These are phyloP conservation scores for Panagrolaimus sp. DNA, from an alignment of 1,140 invertebrate species.

Conservation along the genomic window DNA sequence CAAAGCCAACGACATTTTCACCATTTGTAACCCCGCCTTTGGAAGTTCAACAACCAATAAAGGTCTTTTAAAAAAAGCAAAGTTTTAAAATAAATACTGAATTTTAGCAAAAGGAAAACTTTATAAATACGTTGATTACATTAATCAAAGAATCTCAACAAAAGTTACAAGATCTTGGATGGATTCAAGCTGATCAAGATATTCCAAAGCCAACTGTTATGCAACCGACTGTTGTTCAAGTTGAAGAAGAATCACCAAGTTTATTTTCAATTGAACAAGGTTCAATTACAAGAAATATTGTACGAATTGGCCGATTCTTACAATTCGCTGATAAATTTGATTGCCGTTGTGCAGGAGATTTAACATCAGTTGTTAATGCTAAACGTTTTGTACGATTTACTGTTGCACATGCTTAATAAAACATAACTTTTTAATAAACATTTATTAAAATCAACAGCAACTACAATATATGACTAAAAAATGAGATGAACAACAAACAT, in stretches of 20 bases:
- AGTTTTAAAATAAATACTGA: too few species aligned
- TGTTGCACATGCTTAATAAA: slow-evolving; percentile 6
- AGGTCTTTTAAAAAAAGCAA: too few species aligned
- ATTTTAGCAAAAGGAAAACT: too few species aligned
- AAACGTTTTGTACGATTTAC: slow-evolving; percentile 8
- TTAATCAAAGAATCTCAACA: slow-evolving; percentile 8
- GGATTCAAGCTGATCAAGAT: neutral
- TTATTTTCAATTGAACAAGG: slow-evolving; percentile 2
- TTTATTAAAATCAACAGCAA: neutral
- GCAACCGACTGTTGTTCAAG: neutral
- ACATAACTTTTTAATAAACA: neutral
- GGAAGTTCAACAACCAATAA: too few species aligned
- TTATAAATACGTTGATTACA: neutral
- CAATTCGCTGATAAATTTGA: neutral
- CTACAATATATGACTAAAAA: too few species aligned
- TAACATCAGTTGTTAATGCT: neutral
- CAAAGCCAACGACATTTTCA: neutral
- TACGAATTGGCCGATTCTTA: neutral
- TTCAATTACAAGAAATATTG: neutral
- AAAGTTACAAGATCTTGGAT: neutral
- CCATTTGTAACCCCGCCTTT: neutral
- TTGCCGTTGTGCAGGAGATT: slow-evolving; percentile 16
- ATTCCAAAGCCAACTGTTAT: neutral
- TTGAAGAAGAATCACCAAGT: neutral
- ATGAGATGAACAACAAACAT: too few species aligned